phyloP scores from a whole-genome alignment of 2,888 invertebrate species.

The Eilema depressum region DNA sequence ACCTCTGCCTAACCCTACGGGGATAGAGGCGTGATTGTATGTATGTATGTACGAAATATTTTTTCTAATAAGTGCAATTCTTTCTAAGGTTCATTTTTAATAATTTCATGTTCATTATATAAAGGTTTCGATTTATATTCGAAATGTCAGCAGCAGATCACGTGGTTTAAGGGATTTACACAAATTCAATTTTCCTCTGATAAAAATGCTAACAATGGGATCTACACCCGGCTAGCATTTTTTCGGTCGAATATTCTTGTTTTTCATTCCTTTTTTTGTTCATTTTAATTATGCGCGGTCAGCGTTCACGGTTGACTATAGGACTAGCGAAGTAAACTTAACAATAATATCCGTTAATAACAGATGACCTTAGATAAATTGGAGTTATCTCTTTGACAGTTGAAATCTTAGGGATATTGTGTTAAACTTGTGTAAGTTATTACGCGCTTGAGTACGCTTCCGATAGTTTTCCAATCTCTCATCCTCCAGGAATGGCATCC shows the following conservation, averaged over 20 bases:
- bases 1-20: too few species aligned
- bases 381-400: constrained; percentile 6
- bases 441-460: constrained; percentile 12
- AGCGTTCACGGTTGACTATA: neutral
- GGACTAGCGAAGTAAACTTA: neutral
- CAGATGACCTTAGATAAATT: constrained; percentile 4
- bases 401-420: constrained; percentile 10
- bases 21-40: too few species aligned
- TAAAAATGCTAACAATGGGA: neutral
- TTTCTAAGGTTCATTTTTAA: neutral
- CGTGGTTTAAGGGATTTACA: neutral
- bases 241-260: neutral
- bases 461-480: constrained; percentile 9
- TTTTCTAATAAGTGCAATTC: too few species aligned
- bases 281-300: neutral
- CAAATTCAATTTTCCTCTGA: neutral
- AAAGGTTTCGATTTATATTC: neutral
- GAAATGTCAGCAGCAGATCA: neutral
- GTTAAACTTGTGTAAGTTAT: constrained; percentile 18
- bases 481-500: neutral
- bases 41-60: too few species aligned
- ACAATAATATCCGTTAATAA: neutral
- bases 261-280: neutral
- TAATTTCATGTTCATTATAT: neutral
- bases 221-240: neutral